Evolutionary conservation across 2,113 vertebrate species (phyloP).

Genomic region (Turnix velox): DNA sequence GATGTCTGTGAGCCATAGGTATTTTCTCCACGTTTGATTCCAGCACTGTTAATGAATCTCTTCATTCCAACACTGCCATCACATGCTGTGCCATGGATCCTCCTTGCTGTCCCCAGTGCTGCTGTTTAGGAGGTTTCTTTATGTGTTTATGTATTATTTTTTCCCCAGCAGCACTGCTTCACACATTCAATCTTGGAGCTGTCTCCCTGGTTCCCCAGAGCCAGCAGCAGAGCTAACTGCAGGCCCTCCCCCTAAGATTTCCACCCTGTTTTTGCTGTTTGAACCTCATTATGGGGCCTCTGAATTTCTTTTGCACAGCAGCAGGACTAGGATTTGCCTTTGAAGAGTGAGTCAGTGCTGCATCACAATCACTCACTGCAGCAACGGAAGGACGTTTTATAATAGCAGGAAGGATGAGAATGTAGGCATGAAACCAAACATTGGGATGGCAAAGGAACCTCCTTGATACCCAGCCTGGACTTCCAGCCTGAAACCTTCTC

Average conservation of each 20-base stretch:
- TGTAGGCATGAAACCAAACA: background rate
- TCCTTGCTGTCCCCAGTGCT: too few relatives aligned
- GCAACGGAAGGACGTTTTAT: background rate
- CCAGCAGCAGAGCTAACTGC: background rate
- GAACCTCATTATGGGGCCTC: background rate
- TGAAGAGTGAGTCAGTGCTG: background rate
- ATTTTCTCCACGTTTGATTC: background rate
- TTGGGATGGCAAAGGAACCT: background rate
- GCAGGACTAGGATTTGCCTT: background rate
- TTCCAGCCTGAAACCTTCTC: too few relatives aligned
- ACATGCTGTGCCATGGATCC: accelerated
- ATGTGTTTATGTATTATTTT: accelerated
- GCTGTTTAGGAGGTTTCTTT: background rate
- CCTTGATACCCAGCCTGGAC: background rate
- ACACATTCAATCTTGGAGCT: background rate
- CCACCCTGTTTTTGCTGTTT: accelerated
- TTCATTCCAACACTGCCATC: background rate
- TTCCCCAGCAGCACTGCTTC: background rate
- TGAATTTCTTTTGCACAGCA: background rate
- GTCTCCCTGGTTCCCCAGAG: background rate
- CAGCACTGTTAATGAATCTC: accelerated
- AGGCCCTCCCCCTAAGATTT: background rate
- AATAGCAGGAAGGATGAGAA: slow-evolving; percentile 11
- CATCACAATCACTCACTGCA: background rate
- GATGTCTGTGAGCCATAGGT: background rate